Conservation (phyloP, 2,797 vertebrate species). For the Coreius guichenoti region DNA sequence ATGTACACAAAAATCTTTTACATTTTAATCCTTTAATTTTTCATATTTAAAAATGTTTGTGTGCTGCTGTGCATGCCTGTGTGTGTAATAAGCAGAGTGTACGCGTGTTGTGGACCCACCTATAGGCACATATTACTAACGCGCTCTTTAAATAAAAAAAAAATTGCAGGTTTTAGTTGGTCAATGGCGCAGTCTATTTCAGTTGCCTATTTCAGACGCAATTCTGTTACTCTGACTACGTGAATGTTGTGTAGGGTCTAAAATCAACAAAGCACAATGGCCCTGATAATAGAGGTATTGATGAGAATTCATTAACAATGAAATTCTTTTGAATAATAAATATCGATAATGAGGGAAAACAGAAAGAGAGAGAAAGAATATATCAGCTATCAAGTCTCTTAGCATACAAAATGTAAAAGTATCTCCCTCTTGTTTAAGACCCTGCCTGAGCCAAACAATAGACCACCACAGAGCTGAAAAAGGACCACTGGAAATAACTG, state of each 20-base stretch:
- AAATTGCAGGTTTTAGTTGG: too few species aligned
- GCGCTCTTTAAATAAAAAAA: too few species aligned
- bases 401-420: slow-evolving; percentile 37
- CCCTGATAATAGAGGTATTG: slow-evolving; percentile 18
- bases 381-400: slow-evolving; percentile 38
- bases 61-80: too few species aligned
- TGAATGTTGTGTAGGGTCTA: neutral
- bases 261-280: slow-evolving; percentile 20
- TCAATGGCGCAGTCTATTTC: too few species aligned
- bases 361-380: slow-evolving; percentile 1
- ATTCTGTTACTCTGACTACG: neutral
- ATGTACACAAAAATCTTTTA: too few species aligned
- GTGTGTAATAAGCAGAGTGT: too few species aligned
- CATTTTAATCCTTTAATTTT: too few species aligned
- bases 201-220: too few species aligned
- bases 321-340: slow-evolving; percentile 23
- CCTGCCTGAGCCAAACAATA: slow-evolving; percentile 21
- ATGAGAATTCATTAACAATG: slow-evolving; percentile 41
- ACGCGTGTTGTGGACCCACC: too few species aligned
- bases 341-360: neutral
- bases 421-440: slow-evolving; percentile 30
- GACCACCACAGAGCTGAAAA: slow-evolving; percentile 28
- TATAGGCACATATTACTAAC: too few species aligned
- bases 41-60: too few species aligned
- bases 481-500: slow-evolving; percentile 25